A percentile compares a stretch with the other conserved stretches of the same genome.
phyloP scores from a whole-genome alignment of 2,113 vertebrate genomes.

The Ameiurus melas region DNA sequence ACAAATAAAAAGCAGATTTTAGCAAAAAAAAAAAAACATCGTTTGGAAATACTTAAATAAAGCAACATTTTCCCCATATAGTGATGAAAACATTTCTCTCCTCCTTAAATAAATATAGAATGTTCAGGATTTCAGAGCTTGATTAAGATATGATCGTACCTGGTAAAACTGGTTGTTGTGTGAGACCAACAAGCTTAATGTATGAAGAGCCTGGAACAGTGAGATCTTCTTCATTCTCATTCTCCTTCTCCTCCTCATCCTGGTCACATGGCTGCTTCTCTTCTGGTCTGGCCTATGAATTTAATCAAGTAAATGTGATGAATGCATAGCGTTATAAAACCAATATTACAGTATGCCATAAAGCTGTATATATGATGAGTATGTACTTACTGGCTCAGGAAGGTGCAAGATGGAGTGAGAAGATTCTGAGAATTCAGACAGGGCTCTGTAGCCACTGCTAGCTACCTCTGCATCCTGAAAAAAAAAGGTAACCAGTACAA shows the following conservation, averaged over 20 bases:
- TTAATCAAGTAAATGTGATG: neutral
- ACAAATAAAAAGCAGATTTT: no score
- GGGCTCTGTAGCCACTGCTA: slow-evolving; percentile 84
- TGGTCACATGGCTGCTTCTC: slow-evolving; percentile 53
- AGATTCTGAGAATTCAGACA: slow-evolving; percentile 78
- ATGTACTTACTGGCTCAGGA: slow-evolving; percentile 79
- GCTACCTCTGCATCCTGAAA: slow-evolving; percentile 80
- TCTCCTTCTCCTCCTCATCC: slow-evolving; percentile 63
- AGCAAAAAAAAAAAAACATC: no score
- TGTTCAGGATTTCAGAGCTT: neutral
- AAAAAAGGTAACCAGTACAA: slow-evolving; percentile 36
- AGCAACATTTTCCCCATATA: neutral
- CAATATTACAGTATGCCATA: no score
- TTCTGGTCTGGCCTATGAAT: slow-evolving; percentile 76
- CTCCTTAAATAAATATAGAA: neutral
- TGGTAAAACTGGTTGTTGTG: slow-evolving; percentile 72
- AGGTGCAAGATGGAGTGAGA: slow-evolving; percentile 84
- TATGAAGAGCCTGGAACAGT: slow-evolving; percentile 86
- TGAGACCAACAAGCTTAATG: slow-evolving; percentile 81
- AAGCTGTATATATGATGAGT: neutral
- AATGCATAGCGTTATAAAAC: neutral
- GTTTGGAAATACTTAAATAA: no score
- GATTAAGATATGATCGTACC: slow-evolving; percentile 67
- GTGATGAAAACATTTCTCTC: neutral
- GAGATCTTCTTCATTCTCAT: slow-evolving; percentile 77